Percentiles rank a stretch among this genome's conserved stretches.
These are phyloP conservation scores for Addax nasomaculatus DNA, from an alignment of 2,113 vertebrate species.

Conservation along the genomic window DNA sequence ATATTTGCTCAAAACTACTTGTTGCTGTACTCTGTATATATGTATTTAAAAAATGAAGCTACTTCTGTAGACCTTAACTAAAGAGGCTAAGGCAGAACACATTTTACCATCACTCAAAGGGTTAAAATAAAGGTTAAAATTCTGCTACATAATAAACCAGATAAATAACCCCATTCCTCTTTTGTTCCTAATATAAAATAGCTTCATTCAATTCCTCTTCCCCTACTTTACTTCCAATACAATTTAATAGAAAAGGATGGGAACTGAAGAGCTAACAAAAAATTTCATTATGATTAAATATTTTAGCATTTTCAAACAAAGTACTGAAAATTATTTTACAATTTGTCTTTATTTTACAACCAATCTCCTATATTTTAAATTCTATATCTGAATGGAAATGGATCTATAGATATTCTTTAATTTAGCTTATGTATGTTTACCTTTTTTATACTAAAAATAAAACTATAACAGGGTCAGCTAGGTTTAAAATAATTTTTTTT, in stretches of 20 bases:
- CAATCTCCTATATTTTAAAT: not conserved
- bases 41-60: not conserved
- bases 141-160: not conserved
- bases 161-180: not conserved
- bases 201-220: not conserved
- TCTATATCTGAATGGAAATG: not conserved
- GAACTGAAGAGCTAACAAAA: not conserved
- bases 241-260: not conserved
- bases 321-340: not conserved
- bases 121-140: not conserved
- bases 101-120: not conserved
- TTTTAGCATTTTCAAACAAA: not conserved
- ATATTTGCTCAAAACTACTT: slow-evolving; percentile 3
- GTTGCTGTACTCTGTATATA: not conserved
- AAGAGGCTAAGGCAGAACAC: slow-evolving; percentile 3
- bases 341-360: not conserved
- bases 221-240: not conserved
- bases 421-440: not conserved
- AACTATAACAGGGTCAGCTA: not conserved
- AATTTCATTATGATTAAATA: not conserved
- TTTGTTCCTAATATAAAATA: not conserved
- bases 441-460: slow-evolving; percentile 32
- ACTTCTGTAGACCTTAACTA: not conserved
- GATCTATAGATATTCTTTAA: not conserved
- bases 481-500: not conserved